Evolutionary conservation across 2,113 vertebrate genomes (phyloP).

Genomic region (Albula goreensis): DNA sequence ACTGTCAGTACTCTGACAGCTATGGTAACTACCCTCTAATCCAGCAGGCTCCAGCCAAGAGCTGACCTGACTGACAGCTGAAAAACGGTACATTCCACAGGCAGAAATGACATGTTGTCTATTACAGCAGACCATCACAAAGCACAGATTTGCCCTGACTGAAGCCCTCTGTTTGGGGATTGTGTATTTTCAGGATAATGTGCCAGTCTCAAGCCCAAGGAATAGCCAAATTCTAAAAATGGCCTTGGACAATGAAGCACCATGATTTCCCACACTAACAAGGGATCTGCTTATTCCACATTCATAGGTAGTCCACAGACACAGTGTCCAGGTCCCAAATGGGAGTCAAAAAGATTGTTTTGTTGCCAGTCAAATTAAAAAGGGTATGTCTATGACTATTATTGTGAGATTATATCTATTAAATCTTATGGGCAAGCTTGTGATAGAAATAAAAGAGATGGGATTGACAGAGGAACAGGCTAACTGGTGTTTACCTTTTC

Average conservation of each 20-base stretch:
- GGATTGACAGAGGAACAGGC: conserved; percentile 22
- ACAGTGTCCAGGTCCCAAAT: conserved; percentile 72
- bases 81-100: conserved; percentile 95
- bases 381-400: no score
- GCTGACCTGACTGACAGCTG: conserved; percentile 99
- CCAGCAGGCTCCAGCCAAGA: conserved; percentile 92
- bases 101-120: conserved; percentile 99
- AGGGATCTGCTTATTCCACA: conserved; percentile 65
- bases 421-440: no score
- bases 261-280: conserved; percentile 87
- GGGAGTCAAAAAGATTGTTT: conserved; percentile 65
- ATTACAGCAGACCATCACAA: conserved; percentile 99
- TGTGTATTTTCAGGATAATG: conserved; percentile 95
- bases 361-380: no score
- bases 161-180: conserved; percentile 95
- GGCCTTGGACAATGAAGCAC: conserved; percentile 85
- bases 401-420: no score
- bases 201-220: conserved; percentile 97
- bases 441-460: not conserved
- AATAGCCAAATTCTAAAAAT: conserved; percentile 99
- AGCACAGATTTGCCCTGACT: conserved; percentile 90
- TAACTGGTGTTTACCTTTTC: conserved; percentile 71
- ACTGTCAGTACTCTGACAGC: conserved; percentile 99
- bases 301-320: conserved; percentile 69
- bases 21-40: conserved; percentile 99